Conservation (phyloP, 2,113 vertebrate species). For the Emydocephalus ijimae region DNA sequence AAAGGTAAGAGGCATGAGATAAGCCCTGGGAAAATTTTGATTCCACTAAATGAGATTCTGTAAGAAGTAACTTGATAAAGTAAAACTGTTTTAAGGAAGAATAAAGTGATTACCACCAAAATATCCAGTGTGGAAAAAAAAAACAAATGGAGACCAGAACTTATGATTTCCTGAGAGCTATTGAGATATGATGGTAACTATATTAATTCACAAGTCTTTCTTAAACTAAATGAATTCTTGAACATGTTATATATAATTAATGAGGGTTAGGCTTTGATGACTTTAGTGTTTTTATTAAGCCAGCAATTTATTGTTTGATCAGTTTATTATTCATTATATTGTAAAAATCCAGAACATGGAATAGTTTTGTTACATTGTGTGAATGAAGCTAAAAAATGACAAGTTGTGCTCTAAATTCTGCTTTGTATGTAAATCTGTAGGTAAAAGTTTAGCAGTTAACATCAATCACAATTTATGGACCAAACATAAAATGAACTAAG, state of each 20-base stretch:
- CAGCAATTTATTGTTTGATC: not conserved
- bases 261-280: not conserved
- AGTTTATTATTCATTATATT: not conserved
- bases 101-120: not conserved
- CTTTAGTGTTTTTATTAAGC: not conserved
- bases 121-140: not conserved
- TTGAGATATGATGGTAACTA: not conserved
- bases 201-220: not conserved
- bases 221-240: not conserved
- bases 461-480: not conserved
- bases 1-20: not conserved
- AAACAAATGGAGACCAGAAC: not conserved
- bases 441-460: not conserved
- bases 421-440: not conserved
- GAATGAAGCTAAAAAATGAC: not conserved
- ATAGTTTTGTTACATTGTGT: not conserved
- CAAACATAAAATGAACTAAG: not conserved
- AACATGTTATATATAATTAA: not conserved
- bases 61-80: not conserved
- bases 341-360: not conserved
- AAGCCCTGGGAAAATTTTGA: not conserved
- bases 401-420: not conserved
- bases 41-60: not conserved
- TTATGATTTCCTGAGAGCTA: not conserved
- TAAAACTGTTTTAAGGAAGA: not conserved